Conservation (phyloP, 2,113 vertebrate species). For the Pteruthius melanotis region DNA sequence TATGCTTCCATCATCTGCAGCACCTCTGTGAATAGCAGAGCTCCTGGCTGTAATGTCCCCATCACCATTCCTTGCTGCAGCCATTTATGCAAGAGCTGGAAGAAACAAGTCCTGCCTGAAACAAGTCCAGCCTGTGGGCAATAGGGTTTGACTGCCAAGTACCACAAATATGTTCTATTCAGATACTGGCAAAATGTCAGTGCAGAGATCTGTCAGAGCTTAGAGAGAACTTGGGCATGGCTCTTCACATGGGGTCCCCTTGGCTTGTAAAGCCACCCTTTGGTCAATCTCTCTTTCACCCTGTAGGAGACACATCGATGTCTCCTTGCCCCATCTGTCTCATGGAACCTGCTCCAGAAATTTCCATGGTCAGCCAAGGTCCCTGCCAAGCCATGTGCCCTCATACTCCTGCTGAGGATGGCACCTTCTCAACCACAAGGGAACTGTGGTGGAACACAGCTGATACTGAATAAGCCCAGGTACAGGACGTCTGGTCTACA, state of each 20-base stretch:
- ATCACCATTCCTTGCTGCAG: background rate
- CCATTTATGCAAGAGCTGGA: background rate
- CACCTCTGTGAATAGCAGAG: background rate
- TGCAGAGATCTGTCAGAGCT: background rate
- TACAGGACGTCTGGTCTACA: background rate
- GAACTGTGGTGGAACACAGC: background rate
- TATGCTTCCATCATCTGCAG: background rate
- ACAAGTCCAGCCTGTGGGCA: background rate
- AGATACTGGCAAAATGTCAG: background rate
- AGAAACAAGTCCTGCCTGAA: background rate
- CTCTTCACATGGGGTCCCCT: background rate
- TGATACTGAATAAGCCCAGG: background rate
- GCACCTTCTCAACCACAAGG: background rate
- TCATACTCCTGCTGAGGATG: background rate
- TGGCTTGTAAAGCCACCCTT: background rate
- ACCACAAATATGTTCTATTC: background rate
- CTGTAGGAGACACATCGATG: background rate
- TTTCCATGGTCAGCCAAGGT: rapidly evolving
- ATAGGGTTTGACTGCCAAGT: background rate
- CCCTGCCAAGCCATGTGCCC: background rate
- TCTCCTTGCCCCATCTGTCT: background rate
- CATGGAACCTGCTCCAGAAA: background rate
- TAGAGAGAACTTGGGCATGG: background rate
- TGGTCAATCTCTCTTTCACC: background rate
- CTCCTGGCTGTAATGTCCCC: background rate